Evolutionary conservation across 2,113 vertebrate genomes (phyloP), one percentile per base, ranked within the genome.

Genomic region (Grus americana): DNA sequence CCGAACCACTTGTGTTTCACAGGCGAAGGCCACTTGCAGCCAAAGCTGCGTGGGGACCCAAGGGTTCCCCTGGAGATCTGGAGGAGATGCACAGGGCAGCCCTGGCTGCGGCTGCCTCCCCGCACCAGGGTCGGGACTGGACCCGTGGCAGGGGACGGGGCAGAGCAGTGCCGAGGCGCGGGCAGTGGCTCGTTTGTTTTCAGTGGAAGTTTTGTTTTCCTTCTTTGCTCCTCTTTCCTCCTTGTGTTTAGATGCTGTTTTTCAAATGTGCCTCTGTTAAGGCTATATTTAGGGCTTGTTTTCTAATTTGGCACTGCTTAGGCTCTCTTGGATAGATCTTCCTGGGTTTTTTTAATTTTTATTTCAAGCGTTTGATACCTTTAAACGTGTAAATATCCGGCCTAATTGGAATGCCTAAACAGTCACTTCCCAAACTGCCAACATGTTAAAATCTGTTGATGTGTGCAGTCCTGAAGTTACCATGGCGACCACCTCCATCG

Each of bases 341-440:
- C 44, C 57, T 59, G 55, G 4, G 11, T 0, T 1, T 42, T 92
- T 92, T 81, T 75, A 24, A 24, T 67, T 92, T 93, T 88, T 86
- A 68, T 96, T 96, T 94, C 65, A 94, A 83, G 93, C 2, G 4
- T 90, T 79, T 97, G 91, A 93, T 97, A 96, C 95, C 97, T 97
- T 97, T 96, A 97, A 95, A 95, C 19, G 20, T 96, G 94, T 97
- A 92, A 97, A 95, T 97, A 96, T 95, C 92, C 15, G 4, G 71
- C 88, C 96, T 97, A 97, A 98, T 98, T 98, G 96, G 97, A 98
- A 98, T 98, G 97, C 98, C 96, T 98, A 95, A 98, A 97, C 95
- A 98, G 97, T 98, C 97, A 97, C 97, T 97, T 98, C 96, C 97
- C 95, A 95, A 98, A 98, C 97, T 97, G 98, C 98, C 98, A 98